Percentiles rank a stretch among this genome's conserved stretches.
Evolutionary conservation across 2,113 vertebrate species (phyloP).

Genomic region (Dromas ardeola): DNA sequence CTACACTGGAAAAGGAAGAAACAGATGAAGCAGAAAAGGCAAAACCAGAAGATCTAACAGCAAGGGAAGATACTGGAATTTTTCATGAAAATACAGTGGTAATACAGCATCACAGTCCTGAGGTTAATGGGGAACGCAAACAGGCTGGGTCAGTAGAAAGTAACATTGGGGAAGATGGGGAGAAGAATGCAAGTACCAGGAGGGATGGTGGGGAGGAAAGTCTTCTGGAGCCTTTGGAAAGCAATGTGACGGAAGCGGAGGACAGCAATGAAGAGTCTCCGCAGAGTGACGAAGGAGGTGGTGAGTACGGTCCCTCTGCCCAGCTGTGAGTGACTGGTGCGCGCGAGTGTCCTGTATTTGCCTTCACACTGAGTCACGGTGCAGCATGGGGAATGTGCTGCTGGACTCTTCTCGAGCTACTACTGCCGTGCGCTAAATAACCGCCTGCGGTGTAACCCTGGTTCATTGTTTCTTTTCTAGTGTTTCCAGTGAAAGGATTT

Average conservation of each 20-base stretch:
- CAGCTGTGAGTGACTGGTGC: not conserved
- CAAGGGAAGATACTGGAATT: not conserved
- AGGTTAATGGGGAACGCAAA: not conserved
- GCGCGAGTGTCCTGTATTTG: not conserved
- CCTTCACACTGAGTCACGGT: not conserved
- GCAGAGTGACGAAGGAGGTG: slow-evolving; percentile 36
- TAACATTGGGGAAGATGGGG: not conserved
- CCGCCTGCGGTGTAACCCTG: not conserved
- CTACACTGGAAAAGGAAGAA: not conserved
- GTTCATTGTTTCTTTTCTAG: not conserved
- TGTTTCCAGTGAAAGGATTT: not conserved
- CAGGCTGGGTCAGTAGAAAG: not conserved
- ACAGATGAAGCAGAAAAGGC: not conserved
- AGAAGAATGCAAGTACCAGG: not conserved
- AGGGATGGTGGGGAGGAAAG: not conserved
- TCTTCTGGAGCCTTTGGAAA: not conserved
- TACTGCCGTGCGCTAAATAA: not conserved
- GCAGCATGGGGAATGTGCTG: not conserved
- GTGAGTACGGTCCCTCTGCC: slow-evolving; percentile 75
- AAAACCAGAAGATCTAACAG: not conserved
- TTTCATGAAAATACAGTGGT: not conserved
- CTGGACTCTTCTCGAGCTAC: not conserved
- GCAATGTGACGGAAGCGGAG: not conserved
- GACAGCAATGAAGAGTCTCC: not conserved
- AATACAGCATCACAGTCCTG: not conserved